Conservation (phyloP, 2,888 invertebrate species). For the Steinernema carpocapsae region DNA sequence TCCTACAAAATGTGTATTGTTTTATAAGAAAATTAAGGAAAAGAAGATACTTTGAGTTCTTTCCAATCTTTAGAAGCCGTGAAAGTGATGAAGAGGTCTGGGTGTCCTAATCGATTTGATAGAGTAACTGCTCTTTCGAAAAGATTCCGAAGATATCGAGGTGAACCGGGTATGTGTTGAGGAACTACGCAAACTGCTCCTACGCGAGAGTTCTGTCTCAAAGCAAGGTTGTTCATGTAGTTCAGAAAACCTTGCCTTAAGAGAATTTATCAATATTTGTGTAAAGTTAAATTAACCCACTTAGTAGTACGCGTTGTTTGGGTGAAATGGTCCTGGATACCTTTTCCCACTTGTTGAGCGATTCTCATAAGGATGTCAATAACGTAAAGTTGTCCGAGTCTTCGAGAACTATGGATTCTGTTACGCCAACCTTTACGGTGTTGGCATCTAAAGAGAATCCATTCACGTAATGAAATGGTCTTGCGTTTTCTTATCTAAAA, state of each 20-base stretch:
- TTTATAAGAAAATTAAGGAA: background rate
- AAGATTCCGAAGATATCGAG: constrained; percentile 1
- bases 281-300: background rate
- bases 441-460: constrained; percentile 3
- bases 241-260: constrained; percentile 4
- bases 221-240: constrained; percentile 8
- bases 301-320: background rate
- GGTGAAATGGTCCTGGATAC: constrained; percentile 1
- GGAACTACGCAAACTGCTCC: constrained; percentile 13
- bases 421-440: background rate
- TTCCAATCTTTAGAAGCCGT: constrained; percentile 11
- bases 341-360: background rate
- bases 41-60: constrained; percentile 5
- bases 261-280: background rate
- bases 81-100: constrained; percentile 21
- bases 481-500: background rate
- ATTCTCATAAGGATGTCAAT: background rate
- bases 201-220: background rate
- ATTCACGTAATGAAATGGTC: background rate
- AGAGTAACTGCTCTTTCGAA: constrained; percentile 5
- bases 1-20: constrained; percentile 22
- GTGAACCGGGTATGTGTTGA: constrained; percentile 14
- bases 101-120: constrained; percentile 4
- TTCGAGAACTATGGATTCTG: background rate
- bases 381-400: constrained; percentile 10